These are phyloP conservation scores for Papilio dardanus DNA, from an alignment of 1,140 invertebrate genomes.

Conservation along the genomic window DNA sequence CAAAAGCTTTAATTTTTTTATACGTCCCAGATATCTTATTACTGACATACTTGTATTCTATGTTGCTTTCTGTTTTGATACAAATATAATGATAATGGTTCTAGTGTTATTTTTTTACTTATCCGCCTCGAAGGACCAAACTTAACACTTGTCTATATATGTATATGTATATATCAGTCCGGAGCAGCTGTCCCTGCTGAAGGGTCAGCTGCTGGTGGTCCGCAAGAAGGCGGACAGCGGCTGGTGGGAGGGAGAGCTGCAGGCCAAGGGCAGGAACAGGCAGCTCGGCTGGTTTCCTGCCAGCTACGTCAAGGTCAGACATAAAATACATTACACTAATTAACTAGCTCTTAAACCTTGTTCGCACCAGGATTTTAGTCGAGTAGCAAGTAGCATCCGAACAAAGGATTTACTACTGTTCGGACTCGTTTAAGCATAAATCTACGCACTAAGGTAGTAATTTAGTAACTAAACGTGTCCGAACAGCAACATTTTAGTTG, in stretches of 20 bases:
- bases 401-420: too few relatives aligned
- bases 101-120: background rate
- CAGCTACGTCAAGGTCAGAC: conserved; percentile 94
- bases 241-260: conserved; percentile 99
- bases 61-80: too few relatives aligned
- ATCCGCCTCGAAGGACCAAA: background rate
- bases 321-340: too few relatives aligned
- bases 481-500: too few relatives aligned
- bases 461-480: too few relatives aligned
- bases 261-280: conserved; percentile 97
- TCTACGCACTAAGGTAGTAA: too few relatives aligned
- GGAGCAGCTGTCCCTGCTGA: conserved; percentile 94
- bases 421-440: too few relatives aligned
- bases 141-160: background rate
- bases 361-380: too few relatives aligned
- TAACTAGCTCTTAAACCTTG: too few relatives aligned
- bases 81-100: background rate
- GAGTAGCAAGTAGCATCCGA: too few relatives aligned
- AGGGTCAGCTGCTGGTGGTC: conserved; percentile 98
- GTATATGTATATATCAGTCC: conserved; percentile 84
- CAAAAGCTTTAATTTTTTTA: background rate
- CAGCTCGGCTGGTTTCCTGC: conserved; percentile 99
- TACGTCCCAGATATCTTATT: too few relatives aligned
- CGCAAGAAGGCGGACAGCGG: conserved; percentile 97
- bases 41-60: too few relatives aligned